Conservation (phyloP, 1,140 invertebrate species). For the Drosophila athabasca region DNA sequence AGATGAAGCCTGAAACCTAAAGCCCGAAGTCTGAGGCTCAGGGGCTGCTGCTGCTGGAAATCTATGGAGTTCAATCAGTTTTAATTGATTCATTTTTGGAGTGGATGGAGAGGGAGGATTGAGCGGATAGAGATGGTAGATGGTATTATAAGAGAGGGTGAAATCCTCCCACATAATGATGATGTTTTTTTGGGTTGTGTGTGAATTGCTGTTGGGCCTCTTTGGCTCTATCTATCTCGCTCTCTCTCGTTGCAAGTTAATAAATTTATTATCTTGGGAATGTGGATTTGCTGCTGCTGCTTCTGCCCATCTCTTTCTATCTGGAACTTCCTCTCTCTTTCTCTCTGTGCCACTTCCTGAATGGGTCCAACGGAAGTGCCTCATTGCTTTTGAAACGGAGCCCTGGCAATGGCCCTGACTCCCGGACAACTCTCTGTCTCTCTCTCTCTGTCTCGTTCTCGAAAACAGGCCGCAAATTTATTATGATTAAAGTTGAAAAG, state of each 20-base stretch:
- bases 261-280: constrained; percentile 83
- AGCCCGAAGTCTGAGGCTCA: too few relatives aligned
- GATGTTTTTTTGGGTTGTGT: constrained; percentile 39
- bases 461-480: constrained; percentile 65
- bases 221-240: constrained; percentile 18
- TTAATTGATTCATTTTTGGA: constrained; percentile 77
- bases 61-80: constrained; percentile 80
- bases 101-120: too few relatives aligned
- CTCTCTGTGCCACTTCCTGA: constrained; percentile 17
- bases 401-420: constrained; percentile 37
- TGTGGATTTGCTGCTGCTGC: constrained; percentile 26
- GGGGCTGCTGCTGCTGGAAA: constrained; percentile 27
- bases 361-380: constrained; percentile 58
- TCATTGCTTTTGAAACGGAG: constrained; percentile 75
- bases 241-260: constrained; percentile 50
- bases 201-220: constrained; percentile 9
- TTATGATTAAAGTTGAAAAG: constrained; percentile 79
- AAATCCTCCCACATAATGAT: constrained; percentile 56
- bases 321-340: not conserved
- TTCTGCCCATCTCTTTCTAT: not conserved
- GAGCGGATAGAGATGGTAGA: constrained; percentile 5
- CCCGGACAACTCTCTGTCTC: not conserved
- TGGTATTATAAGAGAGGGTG: constrained; percentile 14
- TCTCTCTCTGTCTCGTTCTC: constrained; percentile 3
- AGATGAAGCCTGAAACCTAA: too few relatives aligned